Evolutionary conservation across 2,797 vertebrate genomes (phyloP), one percentile per base, ranked within the genome.

Genomic region (Anableps anableps): DNA sequence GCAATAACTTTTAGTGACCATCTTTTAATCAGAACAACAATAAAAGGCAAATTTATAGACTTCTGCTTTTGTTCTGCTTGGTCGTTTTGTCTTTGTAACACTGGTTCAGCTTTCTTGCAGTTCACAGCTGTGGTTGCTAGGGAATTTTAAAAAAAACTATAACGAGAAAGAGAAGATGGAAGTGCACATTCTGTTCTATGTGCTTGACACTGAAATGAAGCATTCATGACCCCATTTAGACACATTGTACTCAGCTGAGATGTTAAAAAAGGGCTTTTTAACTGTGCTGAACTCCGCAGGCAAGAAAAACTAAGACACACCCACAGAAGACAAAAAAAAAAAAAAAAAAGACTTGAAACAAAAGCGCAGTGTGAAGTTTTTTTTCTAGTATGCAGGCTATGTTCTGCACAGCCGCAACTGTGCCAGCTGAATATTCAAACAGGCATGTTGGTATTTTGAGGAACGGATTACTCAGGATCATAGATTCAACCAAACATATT

Each of bases 161-260:
- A 72, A 38, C 70, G 78, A 80, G 60, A 43, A 79, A 76, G 78
- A 75, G 60, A 68, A 86, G 66, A 72, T 51, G 77, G 75, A 87
- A 50, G 75, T 0, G 75, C 77, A 91, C 86, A 84, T 45, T 81
- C 47, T 91, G 85, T 92, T 92, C 91, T 84, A 66, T 34, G 48
- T 4, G 51, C 78, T 80, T 76, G 83, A 81, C 78, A 86, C 75
- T 17, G 0, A 87, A 91, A 90, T 36, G 68, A 86, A 75, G 55
- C 85, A 80, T 85, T 78, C 82, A 80, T 86, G 86, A 91, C 90
- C 88, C 41, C 74, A 86, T 90, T 91, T 86, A 91, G 88, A 88
- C 1, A 34, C 85, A 88, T 80, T 88, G 83, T 88, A 29, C 74
- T 89, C 72, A 29, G 85, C 79, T 53, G 50, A 41, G 74, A 85